A percentile compares a stretch with the other conserved stretches of the same genome.
Evolutionary conservation across 2,888 invertebrate genomes (phyloP).

Genomic region (Euplexia lucipara): DNA sequence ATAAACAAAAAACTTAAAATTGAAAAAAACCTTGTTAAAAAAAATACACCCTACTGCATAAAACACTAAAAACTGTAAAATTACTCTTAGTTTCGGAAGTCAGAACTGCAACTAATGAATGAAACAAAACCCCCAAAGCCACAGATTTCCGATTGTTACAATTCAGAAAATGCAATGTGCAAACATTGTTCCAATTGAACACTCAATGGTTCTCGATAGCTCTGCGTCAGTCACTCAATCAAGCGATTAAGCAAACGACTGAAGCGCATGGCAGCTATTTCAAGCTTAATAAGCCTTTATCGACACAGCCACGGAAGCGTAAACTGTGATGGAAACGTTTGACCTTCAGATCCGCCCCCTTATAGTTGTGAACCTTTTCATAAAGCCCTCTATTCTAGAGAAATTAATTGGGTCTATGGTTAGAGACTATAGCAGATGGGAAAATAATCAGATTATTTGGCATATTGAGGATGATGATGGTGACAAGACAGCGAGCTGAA

Average conservation of each 20-base stretch:
- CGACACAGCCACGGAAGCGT: conserved; percentile 21
- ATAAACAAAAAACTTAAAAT: no score
- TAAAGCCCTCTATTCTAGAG: neutral
- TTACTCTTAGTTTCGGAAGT: no score
- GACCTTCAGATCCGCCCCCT: conserved; percentile 34
- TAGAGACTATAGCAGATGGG: neutral
- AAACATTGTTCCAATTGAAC: neutral
- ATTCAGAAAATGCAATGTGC: no score
- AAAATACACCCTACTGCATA: no score
- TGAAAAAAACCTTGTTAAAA: no score
- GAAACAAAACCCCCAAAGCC: no score
- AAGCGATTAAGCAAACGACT: conserved; percentile 9
- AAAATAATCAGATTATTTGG: no score
- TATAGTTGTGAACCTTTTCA: neutral
- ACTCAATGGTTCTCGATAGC: neutral
- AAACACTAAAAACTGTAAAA: no score
- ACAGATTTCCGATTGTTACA: no score
- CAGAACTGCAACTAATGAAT: no score
- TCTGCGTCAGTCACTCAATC: neutral
- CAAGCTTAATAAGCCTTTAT: conserved; percentile 10
- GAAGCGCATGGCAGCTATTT: conserved; percentile 18
- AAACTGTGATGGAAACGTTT: conserved; percentile 35
- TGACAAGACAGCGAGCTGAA: no score
- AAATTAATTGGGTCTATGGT: neutral
- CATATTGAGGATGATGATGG: no score